Percentiles rank a stretch among this genome's conserved stretches.
These are phyloP conservation scores for Urophycis tenuis DNA, from an alignment of 2,797 vertebrate genomes.

Conservation along the genomic window DNA sequence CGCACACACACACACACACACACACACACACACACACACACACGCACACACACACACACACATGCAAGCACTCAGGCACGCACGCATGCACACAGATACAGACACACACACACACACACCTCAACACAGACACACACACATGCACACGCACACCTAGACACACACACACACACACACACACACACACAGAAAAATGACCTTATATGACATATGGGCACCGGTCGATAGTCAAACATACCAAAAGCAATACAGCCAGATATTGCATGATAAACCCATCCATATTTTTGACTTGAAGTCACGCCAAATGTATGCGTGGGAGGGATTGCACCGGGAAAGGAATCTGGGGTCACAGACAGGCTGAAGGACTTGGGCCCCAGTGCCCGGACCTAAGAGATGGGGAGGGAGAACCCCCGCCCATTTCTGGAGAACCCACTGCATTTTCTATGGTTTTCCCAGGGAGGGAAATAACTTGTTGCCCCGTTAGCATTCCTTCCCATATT, in stretches of 20 bases:
- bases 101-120: neutral
- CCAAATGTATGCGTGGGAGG: conserved; percentile 1
- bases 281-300: too few species aligned
- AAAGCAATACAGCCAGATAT: neutral
- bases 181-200: neutral
- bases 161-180: too few species aligned
- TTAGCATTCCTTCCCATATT: neutral
- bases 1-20: too few species aligned
- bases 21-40: too few species aligned
- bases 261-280: neutral
- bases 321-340: conserved; percentile 2
- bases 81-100: neutral
- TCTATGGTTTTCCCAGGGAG: conserved; percentile 53
- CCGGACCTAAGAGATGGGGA: conserved; percentile 16
- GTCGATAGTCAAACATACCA: too few species aligned
- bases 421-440: conserved; percentile 29
- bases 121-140: too few species aligned
- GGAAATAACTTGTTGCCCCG: neutral
- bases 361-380: conserved; percentile 31
- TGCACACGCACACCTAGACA: too few species aligned
- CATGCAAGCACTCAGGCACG: neutral
- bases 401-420: conserved; percentile 24
- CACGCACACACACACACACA: too few species aligned
- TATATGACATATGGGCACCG: too few species aligned
- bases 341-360: conserved; percentile 26